These are phyloP conservation scores for Kradibia gibbosae DNA, from an alignment of 1,140 invertebrate genomes.

Conservation along the genomic window DNA sequence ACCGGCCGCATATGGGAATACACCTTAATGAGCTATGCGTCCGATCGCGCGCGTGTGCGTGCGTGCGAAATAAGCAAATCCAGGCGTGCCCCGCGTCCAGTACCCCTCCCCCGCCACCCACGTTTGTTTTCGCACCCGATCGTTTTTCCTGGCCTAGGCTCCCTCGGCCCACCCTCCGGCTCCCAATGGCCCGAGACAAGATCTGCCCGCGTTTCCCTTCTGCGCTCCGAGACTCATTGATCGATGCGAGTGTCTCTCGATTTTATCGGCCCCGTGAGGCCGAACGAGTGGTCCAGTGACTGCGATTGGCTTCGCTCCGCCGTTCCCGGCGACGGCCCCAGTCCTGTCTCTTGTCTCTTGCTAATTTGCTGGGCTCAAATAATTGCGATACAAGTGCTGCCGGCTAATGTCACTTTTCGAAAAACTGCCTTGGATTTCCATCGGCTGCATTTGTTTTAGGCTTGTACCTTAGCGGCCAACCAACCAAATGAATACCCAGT, in stretches of 20 bases:
- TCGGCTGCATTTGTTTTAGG: too few relatives aligned
- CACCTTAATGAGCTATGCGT: conserved; percentile 61
- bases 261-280: background rate
- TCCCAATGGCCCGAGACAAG: background rate
- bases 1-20: conserved; percentile 41
- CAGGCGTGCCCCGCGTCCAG: too few relatives aligned
- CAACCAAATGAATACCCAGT: too few relatives aligned
- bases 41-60: conserved; percentile 38
- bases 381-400: too few relatives aligned
- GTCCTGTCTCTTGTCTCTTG: too few relatives aligned
- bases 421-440: too few relatives aligned
- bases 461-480: too few relatives aligned
- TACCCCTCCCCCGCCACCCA: background rate
- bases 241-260: background rate
- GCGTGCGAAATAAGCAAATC: conserved; percentile 50
- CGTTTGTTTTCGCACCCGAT: background rate
- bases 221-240: background rate
- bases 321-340: background rate
- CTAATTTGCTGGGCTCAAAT: too few relatives aligned
- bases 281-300: too few relatives aligned
- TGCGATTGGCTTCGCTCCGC: too few relatives aligned
- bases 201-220: background rate
- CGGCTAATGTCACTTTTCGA: too few relatives aligned
- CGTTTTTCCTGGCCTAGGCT: background rate
- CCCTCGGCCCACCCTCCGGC: background rate